phyloP scores from a whole-genome alignment of 2,797 vertebrate species.

The Cynodonichthys magdalenae region DNA sequence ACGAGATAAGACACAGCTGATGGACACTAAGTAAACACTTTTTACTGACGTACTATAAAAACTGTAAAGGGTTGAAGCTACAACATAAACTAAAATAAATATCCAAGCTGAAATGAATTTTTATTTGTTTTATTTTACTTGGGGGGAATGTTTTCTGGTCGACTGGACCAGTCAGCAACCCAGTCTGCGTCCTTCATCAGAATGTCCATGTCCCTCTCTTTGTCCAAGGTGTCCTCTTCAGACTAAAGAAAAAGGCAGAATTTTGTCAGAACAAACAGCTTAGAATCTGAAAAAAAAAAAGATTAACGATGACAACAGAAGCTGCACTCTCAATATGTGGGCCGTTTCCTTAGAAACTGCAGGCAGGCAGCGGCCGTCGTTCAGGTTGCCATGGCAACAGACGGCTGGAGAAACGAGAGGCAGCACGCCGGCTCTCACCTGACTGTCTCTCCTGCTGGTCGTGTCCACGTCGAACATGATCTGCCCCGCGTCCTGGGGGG shows the following conservation, averaged over 20 bases:
- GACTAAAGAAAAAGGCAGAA: conserved; percentile 78
- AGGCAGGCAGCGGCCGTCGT: conserved; percentile 22
- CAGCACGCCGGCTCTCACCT: conserved; percentile 58
- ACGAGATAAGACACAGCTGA: too few relatives aligned
- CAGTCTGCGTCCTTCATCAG: conserved; percentile 94
- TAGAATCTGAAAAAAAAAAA: background rate
- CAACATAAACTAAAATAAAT: too few relatives aligned
- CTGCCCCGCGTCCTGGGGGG: conserved; percentile 95
- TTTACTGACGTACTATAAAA: too few relatives aligned
- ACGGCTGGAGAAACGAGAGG: conserved; percentile 15
- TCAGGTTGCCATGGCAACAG: conserved; percentile 51
- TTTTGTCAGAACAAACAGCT: conserved; percentile 1
- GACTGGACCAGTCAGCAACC: conserved; percentile 98
- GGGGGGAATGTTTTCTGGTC: conserved; percentile 96
- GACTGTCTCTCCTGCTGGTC: conserved; percentile 86
- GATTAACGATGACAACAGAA: background rate
- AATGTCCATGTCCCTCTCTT: conserved; percentile 90
- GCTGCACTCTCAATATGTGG: conserved; percentile 4
- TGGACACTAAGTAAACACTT: background rate
- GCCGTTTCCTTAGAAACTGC: conserved; percentile 52
- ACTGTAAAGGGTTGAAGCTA: conserved; percentile 20
- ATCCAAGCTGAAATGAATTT: background rate
- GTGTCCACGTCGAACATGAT: conserved; percentile 96
- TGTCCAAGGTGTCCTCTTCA: conserved; percentile 89
- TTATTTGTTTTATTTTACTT: conserved; percentile 83